Evolutionary conservation across 2,888 invertebrate species (phyloP).

Genomic region (Lysandra bellargus): DNA sequence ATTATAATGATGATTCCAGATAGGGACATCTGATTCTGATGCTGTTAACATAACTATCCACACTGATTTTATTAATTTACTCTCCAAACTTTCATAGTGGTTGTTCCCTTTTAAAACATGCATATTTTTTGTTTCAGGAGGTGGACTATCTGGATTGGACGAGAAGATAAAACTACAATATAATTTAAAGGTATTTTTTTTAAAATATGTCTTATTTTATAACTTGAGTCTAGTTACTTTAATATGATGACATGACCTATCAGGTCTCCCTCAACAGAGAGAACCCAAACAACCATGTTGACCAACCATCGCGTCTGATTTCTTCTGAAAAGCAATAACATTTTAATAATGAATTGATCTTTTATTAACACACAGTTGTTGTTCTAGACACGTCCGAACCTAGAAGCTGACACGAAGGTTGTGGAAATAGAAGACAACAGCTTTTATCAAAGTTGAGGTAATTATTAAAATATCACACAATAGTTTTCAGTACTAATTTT

Average conservation of each 20-base stretch:
- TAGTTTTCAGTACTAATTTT: too few relatives aligned
- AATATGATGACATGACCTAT: conserved; percentile 66
- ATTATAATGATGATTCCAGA: conserved; percentile 60
- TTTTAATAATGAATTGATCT: neutral
- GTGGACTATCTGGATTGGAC: neutral
- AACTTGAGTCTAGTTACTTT: conserved; percentile 4
- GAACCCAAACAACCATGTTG: conserved; percentile 66
- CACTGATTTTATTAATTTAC: conserved; percentile 48
- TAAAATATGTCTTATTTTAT: too few relatives aligned
- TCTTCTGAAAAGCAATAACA: neutral
- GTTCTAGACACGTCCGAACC: neutral
- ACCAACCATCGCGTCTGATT: conserved; percentile 45
- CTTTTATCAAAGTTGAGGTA: neutral
- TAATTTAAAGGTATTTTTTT: too few relatives aligned
- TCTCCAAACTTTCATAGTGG: neutral
- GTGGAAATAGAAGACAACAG: neutral
- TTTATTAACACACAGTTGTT: neutral
- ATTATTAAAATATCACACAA: neutral
- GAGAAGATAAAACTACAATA: neutral
- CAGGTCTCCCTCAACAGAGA: conserved; percentile 78
- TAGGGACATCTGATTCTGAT: conserved; percentile 72
- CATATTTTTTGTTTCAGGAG: neutral
- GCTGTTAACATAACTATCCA: conserved; percentile 69
- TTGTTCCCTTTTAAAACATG: neutral
- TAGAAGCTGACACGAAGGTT: neutral